Base-by-base conservation (phyloP, 2,113 vertebrate species). In the Quiscalus mexicanus region DNA sequence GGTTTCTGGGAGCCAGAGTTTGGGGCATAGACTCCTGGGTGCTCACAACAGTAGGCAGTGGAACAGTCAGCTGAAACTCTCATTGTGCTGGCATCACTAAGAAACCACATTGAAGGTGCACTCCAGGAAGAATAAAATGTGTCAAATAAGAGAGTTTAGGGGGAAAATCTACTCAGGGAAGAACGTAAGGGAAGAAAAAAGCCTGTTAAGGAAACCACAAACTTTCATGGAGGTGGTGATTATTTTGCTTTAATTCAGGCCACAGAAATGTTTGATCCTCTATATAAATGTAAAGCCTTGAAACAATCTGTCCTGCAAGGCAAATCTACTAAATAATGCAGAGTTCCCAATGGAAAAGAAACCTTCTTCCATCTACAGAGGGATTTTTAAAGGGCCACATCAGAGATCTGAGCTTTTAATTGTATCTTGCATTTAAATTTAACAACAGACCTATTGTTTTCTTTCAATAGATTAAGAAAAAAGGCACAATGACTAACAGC, bases 241-340 rank as follows among this genome's bases (percentile, higher is more conserved):
- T 93, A 90, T 70, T 92, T 90, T 90, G 39, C 64, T 88, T 91
- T 93, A 94, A 93, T 97, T 93, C 90, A 86, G 82, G 82, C 59
- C 82, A 93, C 71, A 80, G 82, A 84, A 95, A 91, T 93, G 93
- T 96, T 74, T 97, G 82, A 95, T 95, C 92, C 85, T 88, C 68
- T 70, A 12, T 24, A 70, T 81, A 93, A 91, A 81, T 2, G 3
- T 88, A 93, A 94, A 94, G 75, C 63, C 85, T 90, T 94, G 85
- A 86, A 95, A 97, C 0, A 0, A 92, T 95, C 90, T 88, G 95
- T 96, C 95, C 95, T 97, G 90, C 85, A 96, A 95, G 93, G 95
- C 88, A 94, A 96, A 95, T 90, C 91, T 91, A 94, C 71, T 96
- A 96, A 96, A 96, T 95, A 96, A 96, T 94, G 85, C 82, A 95